Conservation (phyloP, 92 coral and sea anemone species). For the Diadumene lineata region DNA sequence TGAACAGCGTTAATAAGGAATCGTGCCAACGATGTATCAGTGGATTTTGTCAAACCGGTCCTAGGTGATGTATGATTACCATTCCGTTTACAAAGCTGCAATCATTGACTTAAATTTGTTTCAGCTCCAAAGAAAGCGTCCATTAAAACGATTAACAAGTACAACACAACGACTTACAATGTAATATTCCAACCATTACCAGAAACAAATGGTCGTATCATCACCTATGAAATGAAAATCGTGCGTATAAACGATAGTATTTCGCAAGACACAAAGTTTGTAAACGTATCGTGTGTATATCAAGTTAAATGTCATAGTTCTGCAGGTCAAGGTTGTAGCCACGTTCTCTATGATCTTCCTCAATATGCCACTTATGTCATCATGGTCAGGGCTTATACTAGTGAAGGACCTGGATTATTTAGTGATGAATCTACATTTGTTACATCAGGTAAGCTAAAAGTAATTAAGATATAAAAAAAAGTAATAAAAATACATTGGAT, state of each 20-base stretch:
- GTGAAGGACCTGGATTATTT: slow-evolving; percentile 2
- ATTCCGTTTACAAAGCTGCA: no score
- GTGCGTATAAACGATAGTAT: not conserved
- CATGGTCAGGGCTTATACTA: slow-evolving; percentile 1
- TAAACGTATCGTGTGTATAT: not conserved
- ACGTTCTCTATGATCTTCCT: not conserved
- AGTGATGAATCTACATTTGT: not conserved
- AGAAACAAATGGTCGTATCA: not conserved
- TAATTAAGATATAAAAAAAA: no score
- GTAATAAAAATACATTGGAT: no score
- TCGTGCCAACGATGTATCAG: no score
- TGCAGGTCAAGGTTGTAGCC: slow-evolving; percentile 1
- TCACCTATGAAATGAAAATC: not conserved
- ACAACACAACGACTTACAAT: slow-evolving; percentile 13
- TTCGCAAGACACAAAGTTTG: not conserved
- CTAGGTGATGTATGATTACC: no score
- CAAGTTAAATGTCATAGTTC: not conserved
- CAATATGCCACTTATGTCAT: not conserved
- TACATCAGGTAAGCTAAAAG: slow-evolving; percentile 23
- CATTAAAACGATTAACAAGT: not conserved
- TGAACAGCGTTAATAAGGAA: no score
- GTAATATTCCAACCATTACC: slow-evolving; percentile 16
- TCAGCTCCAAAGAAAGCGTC: not conserved
- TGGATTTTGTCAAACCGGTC: no score
- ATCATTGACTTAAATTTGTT: not conserved